A percentile compares a stretch with the other conserved stretches of the same genome.
Evolutionary conservation across 2,888 invertebrate genomes (phyloP).

Genomic region (Gibbula magus): DNA sequence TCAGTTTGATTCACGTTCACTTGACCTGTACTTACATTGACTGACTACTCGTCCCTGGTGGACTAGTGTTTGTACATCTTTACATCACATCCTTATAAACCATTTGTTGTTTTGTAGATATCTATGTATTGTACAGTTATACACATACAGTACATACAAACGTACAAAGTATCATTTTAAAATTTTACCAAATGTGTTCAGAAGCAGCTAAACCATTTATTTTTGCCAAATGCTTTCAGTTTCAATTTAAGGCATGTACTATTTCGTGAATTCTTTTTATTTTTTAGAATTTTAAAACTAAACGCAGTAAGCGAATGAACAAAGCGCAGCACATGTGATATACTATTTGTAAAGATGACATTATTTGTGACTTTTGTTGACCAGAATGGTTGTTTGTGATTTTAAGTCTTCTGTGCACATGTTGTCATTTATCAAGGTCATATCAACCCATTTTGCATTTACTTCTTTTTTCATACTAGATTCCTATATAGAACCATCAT

Average conservation of each 20-base stretch:
- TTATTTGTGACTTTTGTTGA: conserved; percentile 21
- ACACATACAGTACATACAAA: neutral
- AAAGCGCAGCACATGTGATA: conserved; percentile 22
- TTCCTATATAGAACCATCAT: conserved; percentile 11
- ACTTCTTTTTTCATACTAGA: conserved; percentile 16
- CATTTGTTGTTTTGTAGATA: neutral
- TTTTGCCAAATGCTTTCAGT: conserved; percentile 25
- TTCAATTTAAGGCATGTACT: conserved; percentile 9
- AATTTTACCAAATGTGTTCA: conserved; percentile 24
- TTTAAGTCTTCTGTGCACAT: conserved; percentile 21
- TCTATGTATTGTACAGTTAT: conserved; percentile 1
- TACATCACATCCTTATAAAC: conserved; percentile 7
- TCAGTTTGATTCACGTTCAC: neutral
- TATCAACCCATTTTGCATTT: conserved; percentile 12
- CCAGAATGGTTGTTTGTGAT: neutral
- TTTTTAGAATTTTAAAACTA: neutral
- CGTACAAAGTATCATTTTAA: neutral
- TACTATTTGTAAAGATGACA: conserved; percentile 11
- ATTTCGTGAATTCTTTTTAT: conserved; percentile 5
- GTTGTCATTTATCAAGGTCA: conserved; percentile 16
- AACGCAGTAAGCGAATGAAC: conserved; percentile 14
- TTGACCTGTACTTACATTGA: conserved; percentile 10
- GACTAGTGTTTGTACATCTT: neutral
- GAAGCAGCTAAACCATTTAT: conserved; percentile 28
- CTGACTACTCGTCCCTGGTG: neutral